Percentiles rank a stretch among this genome's conserved stretches.
These are phyloP conservation scores for Anhinga anhinga DNA, from an alignment of 2,113 vertebrate genomes.

Conservation along the genomic window DNA sequence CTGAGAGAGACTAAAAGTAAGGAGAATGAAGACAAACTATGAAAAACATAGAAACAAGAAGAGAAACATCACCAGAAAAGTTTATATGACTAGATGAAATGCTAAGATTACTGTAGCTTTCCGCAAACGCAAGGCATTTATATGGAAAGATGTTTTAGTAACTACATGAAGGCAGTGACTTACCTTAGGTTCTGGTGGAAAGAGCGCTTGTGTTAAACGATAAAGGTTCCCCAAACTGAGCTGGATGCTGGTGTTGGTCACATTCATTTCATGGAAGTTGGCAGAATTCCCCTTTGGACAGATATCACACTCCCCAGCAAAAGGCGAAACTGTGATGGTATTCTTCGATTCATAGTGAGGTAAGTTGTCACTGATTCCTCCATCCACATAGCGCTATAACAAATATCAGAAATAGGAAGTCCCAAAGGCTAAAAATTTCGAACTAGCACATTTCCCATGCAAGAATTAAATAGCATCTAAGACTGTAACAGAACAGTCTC, in stretches of 20 bases:
- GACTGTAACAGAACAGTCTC: neutral
- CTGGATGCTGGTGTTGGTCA: constrained; percentile 84
- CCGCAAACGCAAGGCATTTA: neutral
- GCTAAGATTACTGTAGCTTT: neutral
- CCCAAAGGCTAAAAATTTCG: neutral
- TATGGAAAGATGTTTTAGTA: neutral
- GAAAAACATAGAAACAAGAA: neutral
- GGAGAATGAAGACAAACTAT: neutral
- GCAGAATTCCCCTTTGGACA: constrained; percentile 85
- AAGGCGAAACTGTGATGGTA: constrained; percentile 91
- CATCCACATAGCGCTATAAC: constrained; percentile 87
- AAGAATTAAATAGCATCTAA: neutral
- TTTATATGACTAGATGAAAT: neutral
- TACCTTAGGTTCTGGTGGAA: constrained; percentile 86
- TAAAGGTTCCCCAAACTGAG: constrained; percentile 84
- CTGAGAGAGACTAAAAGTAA: neutral
- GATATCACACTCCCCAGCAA: constrained; percentile 90
- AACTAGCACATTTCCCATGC: too few relatives aligned
- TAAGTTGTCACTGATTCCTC: constrained; percentile 83
- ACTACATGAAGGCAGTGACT: neutral
- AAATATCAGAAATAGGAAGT: neutral
- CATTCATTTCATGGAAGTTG: constrained; percentile 81
- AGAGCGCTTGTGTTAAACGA: constrained; percentile 77
- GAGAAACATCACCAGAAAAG: neutral
- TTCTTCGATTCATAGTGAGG: constrained; percentile 82